Conservation (phyloP, 2,888 invertebrate species). For the Apotomis betuletana region DNA sequence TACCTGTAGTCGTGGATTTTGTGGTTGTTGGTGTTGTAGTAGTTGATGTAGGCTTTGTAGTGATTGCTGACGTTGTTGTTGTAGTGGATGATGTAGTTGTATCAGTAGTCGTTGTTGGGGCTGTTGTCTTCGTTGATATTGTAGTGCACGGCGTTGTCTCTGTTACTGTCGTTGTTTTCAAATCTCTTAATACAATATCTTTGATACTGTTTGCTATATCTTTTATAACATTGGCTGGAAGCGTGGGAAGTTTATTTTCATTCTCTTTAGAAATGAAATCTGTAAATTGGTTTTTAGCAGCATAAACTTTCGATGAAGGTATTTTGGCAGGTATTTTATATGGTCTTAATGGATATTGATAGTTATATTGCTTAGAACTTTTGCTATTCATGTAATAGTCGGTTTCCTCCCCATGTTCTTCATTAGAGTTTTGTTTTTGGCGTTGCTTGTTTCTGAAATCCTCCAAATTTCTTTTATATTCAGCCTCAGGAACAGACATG, state of each 20-base stretch:
- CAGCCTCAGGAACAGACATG: neutral
- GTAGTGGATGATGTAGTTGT: neutral
- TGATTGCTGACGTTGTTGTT: neutral
- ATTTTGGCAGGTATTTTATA: neutral
- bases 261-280: constrained; percentile 1
- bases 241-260: neutral
- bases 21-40: constrained; percentile 31
- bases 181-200: constrained; percentile 62
- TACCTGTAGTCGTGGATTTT: constrained; percentile 12
- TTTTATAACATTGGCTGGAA: constrained; percentile 53
- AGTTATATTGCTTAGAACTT: neutral
- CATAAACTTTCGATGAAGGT: neutral
- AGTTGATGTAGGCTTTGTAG: constrained; percentile 23
- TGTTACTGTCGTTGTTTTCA: constrained; percentile 46
- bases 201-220: constrained; percentile 67
- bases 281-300: neutral
- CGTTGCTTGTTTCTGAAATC: constrained; percentile 8
- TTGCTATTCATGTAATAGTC: neutral
- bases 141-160: constrained; percentile 2
- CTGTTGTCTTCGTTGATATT: neutral
- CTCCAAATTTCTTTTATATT: constrained; percentile 5
- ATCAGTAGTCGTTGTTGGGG: neutral
- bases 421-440: neutral
- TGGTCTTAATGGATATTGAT: constrained; percentile 1
- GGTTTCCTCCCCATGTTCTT: neutral